Conservation (phyloP, 2,113 vertebrate genomes). For the Forbesichthys agassizii region DNA sequence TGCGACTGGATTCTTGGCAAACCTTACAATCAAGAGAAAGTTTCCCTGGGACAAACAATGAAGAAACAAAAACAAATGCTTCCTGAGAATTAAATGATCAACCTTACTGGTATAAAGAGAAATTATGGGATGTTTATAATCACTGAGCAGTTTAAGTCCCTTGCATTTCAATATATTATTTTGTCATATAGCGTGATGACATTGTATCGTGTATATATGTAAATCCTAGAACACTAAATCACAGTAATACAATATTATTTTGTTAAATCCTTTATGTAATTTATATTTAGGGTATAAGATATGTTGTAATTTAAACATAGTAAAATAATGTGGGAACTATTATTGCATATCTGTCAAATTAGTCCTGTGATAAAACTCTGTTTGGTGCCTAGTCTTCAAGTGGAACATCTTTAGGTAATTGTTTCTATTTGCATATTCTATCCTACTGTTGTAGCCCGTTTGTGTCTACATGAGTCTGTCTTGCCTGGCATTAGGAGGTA, state of each 20-base stretch:
- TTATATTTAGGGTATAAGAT: constrained; percentile 53
- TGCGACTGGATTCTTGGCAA: constrained; percentile 7
- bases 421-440: constrained; percentile 69
- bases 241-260: constrained; percentile 68
- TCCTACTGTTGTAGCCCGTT: constrained; percentile 45
- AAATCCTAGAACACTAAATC: constrained; percentile 54
- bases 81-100: constrained; percentile 93
- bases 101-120: constrained; percentile 87
- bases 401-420: constrained; percentile 44
- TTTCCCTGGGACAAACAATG: constrained; percentile 52
- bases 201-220: constrained; percentile 16
- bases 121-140: constrained; percentile 48
- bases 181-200: constrained; percentile 26
- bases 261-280: constrained; percentile 60
- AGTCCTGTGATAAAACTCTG: constrained; percentile 68
- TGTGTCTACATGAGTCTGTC: constrained; percentile 44
- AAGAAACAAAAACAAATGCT: constrained; percentile 79
- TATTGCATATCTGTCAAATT: constrained; percentile 77
- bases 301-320: constrained; percentile 44
- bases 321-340: constrained; percentile 69
- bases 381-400: constrained; percentile 69
- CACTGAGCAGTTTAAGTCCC: constrained; percentile 60
- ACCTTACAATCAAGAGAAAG: constrained; percentile 16
- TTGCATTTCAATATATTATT: constrained; percentile 35
- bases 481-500: constrained; percentile 72